Base-by-base conservation (phyloP, 2,113 vertebrate genomes). In the Tyrannus savana region DNA sequence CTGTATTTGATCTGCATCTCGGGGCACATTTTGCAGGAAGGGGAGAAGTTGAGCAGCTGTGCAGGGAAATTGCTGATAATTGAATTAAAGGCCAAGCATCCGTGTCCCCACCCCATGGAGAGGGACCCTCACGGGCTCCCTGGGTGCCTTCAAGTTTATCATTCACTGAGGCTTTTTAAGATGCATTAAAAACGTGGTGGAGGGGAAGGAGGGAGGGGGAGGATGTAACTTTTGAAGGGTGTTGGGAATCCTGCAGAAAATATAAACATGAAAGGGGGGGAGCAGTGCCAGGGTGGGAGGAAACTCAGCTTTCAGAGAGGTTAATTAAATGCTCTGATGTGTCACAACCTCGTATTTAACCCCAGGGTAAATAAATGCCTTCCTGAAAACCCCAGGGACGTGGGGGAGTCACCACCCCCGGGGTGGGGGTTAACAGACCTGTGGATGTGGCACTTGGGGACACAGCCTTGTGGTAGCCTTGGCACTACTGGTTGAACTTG, bases 41-140 rank as follows among this genome's bases (percentile, higher is more conserved):
- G 68, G 52, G 81, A 27, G 59, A 64, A 14, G 17, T 85, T 96
- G 71, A 95, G 82, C 88, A 85, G 91, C 89, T 93, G 87, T 71
- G 68, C 74, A 50, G 84, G 10, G 85, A 89, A 91, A 63, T 31
- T 71, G 56, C 87, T 84, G 74, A 33, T 66, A 35, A 87, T 58
- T 21, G 18, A 78, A 62, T 84, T 86, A 85, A 58, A 17, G 37
- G 23, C 53, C 69, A 82, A 60, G 25, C 80, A 91, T 64, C 89
- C 12, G 3, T 84, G 81, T 89, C 69, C 84, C 68, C 39, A 12
- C 47, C 42, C 35, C 9, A 1, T 12, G 47, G 66, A 71, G 49
- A n/a, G 21, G 31, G 55, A 59, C 55, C 46, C 79, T 39, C 14
- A 6, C 5, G 59, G 82, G 64, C 59, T 91, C 68, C 0, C 0